Evolutionary conservation across 2,888 invertebrate species (phyloP), one percentile per base, ranked within the genome.

Genomic region (Pristionchus arcanus): DNA sequence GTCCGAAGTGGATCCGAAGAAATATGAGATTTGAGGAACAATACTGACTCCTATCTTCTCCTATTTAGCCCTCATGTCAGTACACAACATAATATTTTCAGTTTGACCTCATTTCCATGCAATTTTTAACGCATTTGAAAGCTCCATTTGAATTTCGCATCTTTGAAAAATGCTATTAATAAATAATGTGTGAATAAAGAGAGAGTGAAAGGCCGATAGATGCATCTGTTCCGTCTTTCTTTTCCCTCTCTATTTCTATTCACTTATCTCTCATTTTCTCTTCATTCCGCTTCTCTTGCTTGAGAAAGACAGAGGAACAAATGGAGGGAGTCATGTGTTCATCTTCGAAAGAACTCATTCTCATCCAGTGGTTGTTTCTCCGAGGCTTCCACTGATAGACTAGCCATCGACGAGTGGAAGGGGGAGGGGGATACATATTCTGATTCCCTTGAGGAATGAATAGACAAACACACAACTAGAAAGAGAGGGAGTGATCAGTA

Each of bases 301-400:
- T 83, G 25, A 34, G 74, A 37, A 37, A 31, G 74, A 28, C 21
- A 31, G 11, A 42, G 77, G 71, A 25, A 49, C 37, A 77, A 77
- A 77, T 77, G 42, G 77, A 42, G 13, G 77, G 77, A 77, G 77
- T 77, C 77, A 77, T 77, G 77, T 77, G 77, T 77, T 77, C 77
- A 77, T 49, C 77, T 77, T 5, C 31, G 68, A 28, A 28, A 68
- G 68, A 68, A 31, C 37, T 74, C 77, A 21, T 34, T 25, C 49
- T 49, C n/a, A n/a, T n/a, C 74, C 74, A 68, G n/a, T 77, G 21
- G 42, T 31, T n/a, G 37, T 31, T 28, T 31, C 68, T 15, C 15
- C 31, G 42, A 77, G 77, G 11, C 42, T 42, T 25, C 21, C 25
- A 77, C 77, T n/a, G 42, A 37, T 21, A n/a, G 37, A 49, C 21